Percentiles rank a stretch among this genome's conserved stretches.
phyloP scores from a whole-genome alignment of 2,113 vertebrate genomes.

The Coracopsis vasa region DNA sequence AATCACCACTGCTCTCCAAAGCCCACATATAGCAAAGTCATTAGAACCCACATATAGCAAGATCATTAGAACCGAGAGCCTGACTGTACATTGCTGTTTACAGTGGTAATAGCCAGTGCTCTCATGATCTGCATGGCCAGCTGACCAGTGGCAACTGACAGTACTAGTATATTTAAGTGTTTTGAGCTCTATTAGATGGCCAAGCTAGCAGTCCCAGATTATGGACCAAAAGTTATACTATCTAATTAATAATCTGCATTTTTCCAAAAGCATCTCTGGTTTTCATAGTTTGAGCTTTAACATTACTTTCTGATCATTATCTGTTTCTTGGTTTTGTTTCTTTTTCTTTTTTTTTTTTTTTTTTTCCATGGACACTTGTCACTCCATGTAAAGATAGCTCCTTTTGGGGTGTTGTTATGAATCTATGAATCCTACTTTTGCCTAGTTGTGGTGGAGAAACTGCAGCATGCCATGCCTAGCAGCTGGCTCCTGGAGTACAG shows the following conservation, averaged over 20 bases:
- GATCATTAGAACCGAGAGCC: background rate
- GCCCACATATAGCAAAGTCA: background rate
- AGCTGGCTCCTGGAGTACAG: background rate
- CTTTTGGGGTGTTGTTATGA: background rate
- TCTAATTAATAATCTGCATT: background rate
- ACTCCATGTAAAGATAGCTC: background rate
- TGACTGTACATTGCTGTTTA: background rate
- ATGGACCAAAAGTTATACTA: background rate
- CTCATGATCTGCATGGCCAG: background rate
- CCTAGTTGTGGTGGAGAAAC: background rate
- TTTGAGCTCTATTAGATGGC: background rate
- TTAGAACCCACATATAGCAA: background rate
- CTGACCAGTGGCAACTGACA: rapidly evolving
- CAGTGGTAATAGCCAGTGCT: background rate
- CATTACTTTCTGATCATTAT: background rate
- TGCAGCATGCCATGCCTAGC: too few relatives aligned
- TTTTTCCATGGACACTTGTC: background rate
- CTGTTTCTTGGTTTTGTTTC: background rate
- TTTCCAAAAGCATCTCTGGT: background rate
- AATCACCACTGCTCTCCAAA: background rate
- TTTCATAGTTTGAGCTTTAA: background rate
- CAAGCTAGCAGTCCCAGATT: background rate
- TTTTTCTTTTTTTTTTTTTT: too few relatives aligned
- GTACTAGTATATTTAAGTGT: too few relatives aligned
- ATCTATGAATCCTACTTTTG: background rate